Evolutionary conservation across 2,797 vertebrate species (phyloP).

Genomic region (Rachycentron canadum): DNA sequence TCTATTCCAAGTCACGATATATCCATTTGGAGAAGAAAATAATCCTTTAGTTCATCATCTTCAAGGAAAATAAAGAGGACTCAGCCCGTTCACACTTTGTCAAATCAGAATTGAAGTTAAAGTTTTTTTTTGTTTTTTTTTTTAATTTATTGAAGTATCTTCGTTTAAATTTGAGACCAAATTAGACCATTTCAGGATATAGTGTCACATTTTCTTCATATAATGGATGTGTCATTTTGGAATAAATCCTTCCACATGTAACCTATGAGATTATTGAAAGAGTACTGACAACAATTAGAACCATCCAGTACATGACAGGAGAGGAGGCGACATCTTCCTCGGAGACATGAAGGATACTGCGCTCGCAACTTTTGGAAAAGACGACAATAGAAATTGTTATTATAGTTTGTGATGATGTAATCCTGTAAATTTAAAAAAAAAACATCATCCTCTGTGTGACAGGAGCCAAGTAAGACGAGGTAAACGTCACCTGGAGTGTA

Average conservation of each 20-base stretch:
- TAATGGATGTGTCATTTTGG: slow-evolving; percentile 60
- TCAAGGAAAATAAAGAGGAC: slow-evolving; percentile 32
- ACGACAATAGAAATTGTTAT: slow-evolving; percentile 28
- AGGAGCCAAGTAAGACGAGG: slow-evolving; percentile 36
- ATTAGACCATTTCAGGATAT: not conserved
- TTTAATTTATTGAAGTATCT: slow-evolving; percentile 2
- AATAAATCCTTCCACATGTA: slow-evolving; percentile 66
- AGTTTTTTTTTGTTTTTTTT: slow-evolving; percentile 12
- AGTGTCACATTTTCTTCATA: slow-evolving; percentile 40
- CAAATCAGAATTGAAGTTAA: slow-evolving; percentile 33
- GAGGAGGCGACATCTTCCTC: slow-evolving; percentile 37
- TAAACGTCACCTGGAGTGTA: slow-evolving; percentile 42
- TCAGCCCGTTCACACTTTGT: slow-evolving; percentile 3
- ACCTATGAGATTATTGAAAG: slow-evolving; percentile 61
- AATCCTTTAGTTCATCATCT: slow-evolving; percentile 8
- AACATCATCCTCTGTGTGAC: not conserved
- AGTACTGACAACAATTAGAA: slow-evolving; percentile 63
- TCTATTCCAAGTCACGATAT: slow-evolving; percentile 60
- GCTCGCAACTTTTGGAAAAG: not conserved
- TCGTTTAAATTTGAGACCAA: slow-evolving; percentile 29
- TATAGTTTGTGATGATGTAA: slow-evolving; percentile 12
- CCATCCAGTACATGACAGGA: slow-evolving; percentile 58
- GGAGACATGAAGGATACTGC: slow-evolving; percentile 3
- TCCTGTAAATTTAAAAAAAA: too few relatives aligned
- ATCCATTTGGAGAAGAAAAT: slow-evolving; percentile 60